A percentile compares a stretch with the other conserved stretches of the same genome.
Conservation (phyloP, 2,888 invertebrate species). For the Sinelater perroti region DNA sequence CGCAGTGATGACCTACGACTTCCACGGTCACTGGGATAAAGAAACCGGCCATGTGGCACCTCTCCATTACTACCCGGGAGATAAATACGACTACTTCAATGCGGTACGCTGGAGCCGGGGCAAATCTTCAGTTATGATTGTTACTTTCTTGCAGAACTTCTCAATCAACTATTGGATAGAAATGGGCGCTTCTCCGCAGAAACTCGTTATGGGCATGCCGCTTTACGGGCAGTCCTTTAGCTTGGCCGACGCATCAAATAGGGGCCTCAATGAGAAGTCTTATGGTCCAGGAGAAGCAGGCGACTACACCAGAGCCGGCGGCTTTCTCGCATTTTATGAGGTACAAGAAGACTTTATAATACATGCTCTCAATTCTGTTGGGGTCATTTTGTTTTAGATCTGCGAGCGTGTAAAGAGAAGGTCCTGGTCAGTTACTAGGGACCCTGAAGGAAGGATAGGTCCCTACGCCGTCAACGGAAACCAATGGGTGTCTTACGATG, state of each 20-base stretch:
- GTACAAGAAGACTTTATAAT: no score
- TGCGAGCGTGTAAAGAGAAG: conserved; percentile 68
- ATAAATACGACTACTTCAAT: conserved; percentile 72
- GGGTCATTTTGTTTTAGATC: conserved; percentile 64
- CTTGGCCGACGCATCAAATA: conserved; percentile 62
- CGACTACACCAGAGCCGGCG: conserved; percentile 73
- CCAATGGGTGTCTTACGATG: conserved; percentile 85
- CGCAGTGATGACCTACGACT: conserved; percentile 84
- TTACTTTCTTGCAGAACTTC: conserved; percentile 65
- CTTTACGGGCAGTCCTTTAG: conserved; percentile 81
- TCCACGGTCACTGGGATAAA: conserved; percentile 78
- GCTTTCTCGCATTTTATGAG: conserved; percentile 82
- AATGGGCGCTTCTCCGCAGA: conserved; percentile 70
- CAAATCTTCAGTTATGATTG: no score
- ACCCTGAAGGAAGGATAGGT: conserved; percentile 70
- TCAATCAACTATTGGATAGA: conserved; percentile 78
- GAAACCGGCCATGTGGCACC: conserved; percentile 81
- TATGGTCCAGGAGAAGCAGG: conserved; percentile 76
- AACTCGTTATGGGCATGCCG: conserved; percentile 78
- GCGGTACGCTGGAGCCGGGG: conserved; percentile 73
- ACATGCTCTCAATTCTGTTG: background rate
- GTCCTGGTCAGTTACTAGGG: conserved; percentile 70
- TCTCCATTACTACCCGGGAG: conserved; percentile 71
- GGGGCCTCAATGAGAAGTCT: conserved; percentile 67
- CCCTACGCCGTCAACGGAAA: conserved; percentile 76